Conservation (phyloP, 2,888 invertebrate genomes). For the Coelinius sp. region DNA sequence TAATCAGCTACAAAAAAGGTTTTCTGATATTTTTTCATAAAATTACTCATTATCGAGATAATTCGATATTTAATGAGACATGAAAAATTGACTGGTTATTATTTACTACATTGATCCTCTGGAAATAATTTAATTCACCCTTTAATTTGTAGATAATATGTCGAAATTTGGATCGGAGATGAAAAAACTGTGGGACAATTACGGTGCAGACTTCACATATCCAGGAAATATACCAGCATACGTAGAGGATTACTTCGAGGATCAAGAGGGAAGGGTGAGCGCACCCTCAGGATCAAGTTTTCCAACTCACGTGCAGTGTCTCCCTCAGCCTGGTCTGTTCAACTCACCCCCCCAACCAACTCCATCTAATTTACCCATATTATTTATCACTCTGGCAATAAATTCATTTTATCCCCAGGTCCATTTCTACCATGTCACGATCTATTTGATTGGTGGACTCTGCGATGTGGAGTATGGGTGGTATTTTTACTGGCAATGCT, state of each 20-base stretch:
- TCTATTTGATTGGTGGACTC: conserved; percentile 97
- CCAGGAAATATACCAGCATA: conserved; percentile 80
- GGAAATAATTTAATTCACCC: neutral
- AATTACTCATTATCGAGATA: too few relatives aligned
- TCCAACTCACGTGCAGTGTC: conserved; percentile 74
- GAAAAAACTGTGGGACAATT: conserved; percentile 80
- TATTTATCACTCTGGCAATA: neutral
- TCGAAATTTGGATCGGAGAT: conserved; percentile 81
- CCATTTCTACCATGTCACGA: conserved; percentile 97
- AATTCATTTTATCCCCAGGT: conserved; percentile 72
- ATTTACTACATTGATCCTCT: too few relatives aligned
- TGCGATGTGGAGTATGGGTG: conserved; percentile 97
- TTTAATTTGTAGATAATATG: conserved; percentile 77
- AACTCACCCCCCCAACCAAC: neutral
- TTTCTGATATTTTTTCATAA: too few relatives aligned
- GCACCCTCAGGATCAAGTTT: conserved; percentile 50
- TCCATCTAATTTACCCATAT: conserved; percentile 6
- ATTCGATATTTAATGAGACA: too few relatives aligned
- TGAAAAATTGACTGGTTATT: too few relatives aligned
- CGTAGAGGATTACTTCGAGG: conserved; percentile 82
- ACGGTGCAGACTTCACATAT: conserved; percentile 80
- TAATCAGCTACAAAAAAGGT: too few relatives aligned
- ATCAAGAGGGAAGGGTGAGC: conserved; percentile 72
- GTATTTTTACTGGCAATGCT: conserved; percentile 95
- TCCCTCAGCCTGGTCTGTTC: conserved; percentile 83